Percentiles rank a stretch among this genome's conserved stretches.
phyloP scores from a whole-genome alignment of 2,888 invertebrate genomes.

The Lacanobia wlatinum region DNA sequence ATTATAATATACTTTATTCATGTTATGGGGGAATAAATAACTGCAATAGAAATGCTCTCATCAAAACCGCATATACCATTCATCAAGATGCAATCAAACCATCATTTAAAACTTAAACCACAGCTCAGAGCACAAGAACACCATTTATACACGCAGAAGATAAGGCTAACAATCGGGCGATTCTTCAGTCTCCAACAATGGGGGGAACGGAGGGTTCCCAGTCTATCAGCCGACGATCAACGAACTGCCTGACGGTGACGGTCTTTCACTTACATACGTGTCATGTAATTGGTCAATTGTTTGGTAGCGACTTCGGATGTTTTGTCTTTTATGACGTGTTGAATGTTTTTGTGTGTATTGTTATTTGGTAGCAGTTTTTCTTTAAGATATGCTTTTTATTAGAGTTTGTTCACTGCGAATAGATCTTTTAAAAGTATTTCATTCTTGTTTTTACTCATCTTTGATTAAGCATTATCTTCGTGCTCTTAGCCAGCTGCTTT shows the following conservation, averaged over 20 bases:
- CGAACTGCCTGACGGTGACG: constrained; percentile 44
- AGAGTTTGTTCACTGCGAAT: not conserved
- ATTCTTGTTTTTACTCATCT: too few species aligned
- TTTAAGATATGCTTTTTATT: not conserved
- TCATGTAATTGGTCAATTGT: constrained; percentile 66
- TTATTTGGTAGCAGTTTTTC: too few species aligned
- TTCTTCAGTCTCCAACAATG: constrained; percentile 58
- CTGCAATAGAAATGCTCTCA: not conserved
- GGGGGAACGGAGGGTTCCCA: constrained; percentile 62
- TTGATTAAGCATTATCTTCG: too few species aligned
- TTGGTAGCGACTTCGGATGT: constrained; percentile 38
- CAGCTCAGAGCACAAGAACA: constrained; percentile 32
- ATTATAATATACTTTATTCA: too few species aligned
- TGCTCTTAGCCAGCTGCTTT: too few species aligned
- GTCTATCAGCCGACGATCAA: constrained; percentile 65
- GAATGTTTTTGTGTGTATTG: constrained; percentile 7
- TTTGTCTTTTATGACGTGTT: constrained; percentile 39
- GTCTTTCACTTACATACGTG: constrained; percentile 63
- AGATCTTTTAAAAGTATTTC: not conserved
- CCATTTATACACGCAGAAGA: constrained; percentile 48
- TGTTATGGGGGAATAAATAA: too few species aligned
- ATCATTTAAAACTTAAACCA: constrained; percentile 41
- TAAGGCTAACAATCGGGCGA: constrained; percentile 64
- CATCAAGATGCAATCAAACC: constrained; percentile 53
- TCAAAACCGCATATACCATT: not conserved